These are phyloP conservation scores for Thaumatotibia leucotreta DNA, from an alignment of 1,140 invertebrate species.

Conservation along the genomic window DNA sequence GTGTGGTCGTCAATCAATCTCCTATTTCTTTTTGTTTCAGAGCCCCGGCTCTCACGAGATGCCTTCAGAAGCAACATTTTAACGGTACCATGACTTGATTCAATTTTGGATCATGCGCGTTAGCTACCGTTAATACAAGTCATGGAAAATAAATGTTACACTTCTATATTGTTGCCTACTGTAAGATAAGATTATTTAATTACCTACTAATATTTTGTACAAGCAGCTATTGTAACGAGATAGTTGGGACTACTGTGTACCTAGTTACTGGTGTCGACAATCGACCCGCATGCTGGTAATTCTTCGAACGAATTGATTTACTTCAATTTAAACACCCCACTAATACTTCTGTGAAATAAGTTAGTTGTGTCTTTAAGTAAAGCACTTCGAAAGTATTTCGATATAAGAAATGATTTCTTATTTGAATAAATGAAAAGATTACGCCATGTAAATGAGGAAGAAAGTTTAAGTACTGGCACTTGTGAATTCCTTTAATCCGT, in stretches of 20 bases:
- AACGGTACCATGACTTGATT: constrained; percentile 71
- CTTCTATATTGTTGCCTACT: constrained; percentile 11
- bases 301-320: background rate
- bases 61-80: constrained; percentile 57
- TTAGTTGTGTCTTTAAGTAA: background rate
- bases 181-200: constrained; percentile 12
- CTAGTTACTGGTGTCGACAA: background rate
- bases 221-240: background rate
- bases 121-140: constrained; percentile 1
- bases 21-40: constrained; percentile 50
- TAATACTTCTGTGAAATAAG: background rate
- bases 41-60: constrained; percentile 65
- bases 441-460: background rate
- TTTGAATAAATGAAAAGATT: background rate
- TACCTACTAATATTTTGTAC: constrained; percentile 2
- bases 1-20: constrained; percentile 20
- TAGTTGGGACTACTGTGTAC: constrained; percentile 11
- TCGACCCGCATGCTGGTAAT: background rate
- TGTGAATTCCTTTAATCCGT: constrained; percentile 21
- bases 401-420: background rate
- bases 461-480: constrained; percentile 25
- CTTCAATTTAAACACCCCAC: background rate
- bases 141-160: constrained; percentile 5
- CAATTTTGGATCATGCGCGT: background rate
- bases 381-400: background rate